These are phyloP conservation scores for Python bivittatus DNA, from an alignment of 2,113 vertebrate species.

Conservation along the genomic window DNA sequence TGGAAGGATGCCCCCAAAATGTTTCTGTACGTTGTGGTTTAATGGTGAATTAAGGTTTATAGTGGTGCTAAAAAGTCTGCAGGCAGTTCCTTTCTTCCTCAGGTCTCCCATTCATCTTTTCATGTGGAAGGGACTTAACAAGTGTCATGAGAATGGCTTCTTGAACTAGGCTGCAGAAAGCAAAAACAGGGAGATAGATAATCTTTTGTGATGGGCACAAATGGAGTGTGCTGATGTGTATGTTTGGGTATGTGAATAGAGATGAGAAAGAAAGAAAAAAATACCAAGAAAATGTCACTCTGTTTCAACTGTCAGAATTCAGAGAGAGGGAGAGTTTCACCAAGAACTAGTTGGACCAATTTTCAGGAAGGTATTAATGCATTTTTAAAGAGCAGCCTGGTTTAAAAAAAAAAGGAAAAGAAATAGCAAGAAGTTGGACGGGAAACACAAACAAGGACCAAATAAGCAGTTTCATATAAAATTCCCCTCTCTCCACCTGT, in stretches of 20 bases:
- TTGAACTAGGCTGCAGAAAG: constrained; percentile 30
- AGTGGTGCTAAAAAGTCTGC: background rate
- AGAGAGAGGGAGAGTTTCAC: background rate
- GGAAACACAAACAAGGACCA: constrained; percentile 27
- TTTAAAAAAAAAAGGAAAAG: background rate
- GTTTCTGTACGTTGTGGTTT: constrained; percentile 46
- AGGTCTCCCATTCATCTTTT: background rate
- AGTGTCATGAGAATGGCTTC: constrained; percentile 49
- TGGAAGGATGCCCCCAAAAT: constrained; percentile 42
- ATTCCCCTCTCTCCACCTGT: background rate
- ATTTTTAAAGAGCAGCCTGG: constrained; percentile 54
- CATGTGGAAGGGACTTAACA: constrained; percentile 31
- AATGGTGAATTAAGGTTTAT: constrained; percentile 17
- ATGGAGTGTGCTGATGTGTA: background rate
- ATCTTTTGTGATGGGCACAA: background rate
- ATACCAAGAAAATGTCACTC: background rate
- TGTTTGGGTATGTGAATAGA: background rate
- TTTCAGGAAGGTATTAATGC: constrained; percentile 56
- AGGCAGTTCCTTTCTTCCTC: constrained; percentile 22
- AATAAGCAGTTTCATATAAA: background rate
- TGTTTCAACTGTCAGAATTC: constrained; percentile 33
- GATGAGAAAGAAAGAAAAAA: background rate
- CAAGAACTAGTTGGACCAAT: constrained; percentile 46
- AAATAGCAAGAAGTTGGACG: constrained; percentile 32
- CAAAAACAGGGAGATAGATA: background rate